Percentiles rank a stretch among this genome's conserved stretches.
These are phyloP conservation scores for Lagorchestes hirsutus DNA, from an alignment of 2,797 vertebrate species.

Conservation along the genomic window DNA sequence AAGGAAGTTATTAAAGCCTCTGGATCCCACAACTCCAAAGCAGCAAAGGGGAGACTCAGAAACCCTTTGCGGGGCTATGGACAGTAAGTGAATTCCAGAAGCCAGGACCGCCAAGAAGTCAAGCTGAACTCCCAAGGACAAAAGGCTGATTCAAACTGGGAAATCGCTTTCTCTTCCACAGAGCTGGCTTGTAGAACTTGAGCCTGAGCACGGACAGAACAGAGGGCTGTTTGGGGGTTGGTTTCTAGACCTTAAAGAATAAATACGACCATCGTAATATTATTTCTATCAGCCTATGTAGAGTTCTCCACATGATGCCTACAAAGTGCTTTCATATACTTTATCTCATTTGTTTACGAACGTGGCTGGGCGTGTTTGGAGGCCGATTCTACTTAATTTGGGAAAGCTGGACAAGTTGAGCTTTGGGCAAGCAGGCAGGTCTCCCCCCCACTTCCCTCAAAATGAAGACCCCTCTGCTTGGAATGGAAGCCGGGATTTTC, in stretches of 20 bases:
- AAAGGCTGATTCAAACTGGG: background rate
- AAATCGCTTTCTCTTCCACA: background rate
- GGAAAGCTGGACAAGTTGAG: background rate
- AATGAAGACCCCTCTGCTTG: background rate
- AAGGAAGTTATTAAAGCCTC: background rate
- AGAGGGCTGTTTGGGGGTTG: background rate
- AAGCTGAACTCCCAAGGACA: background rate
- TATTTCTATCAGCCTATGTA: background rate
- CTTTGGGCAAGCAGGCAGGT: background rate
- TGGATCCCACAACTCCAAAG: background rate
- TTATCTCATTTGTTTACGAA: background rate
- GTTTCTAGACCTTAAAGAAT: constrained; percentile 19
- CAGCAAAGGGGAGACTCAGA: background rate
- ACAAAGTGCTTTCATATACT: background rate
- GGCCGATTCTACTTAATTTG: background rate
- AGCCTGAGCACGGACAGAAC: background rate
- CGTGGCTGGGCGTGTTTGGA: background rate
- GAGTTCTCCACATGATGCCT: background rate
- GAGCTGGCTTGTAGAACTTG: background rate
- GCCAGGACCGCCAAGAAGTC: background rate
- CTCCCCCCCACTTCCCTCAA: background rate
- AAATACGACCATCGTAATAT: background rate
- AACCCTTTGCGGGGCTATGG: background rate
- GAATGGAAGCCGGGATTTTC: background rate
- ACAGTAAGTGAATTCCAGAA: background rate